These are phyloP conservation scores for Notoglanidium macrostoma DNA, from an alignment of 2,797 vertebrate genomes.

Conservation along the genomic window DNA sequence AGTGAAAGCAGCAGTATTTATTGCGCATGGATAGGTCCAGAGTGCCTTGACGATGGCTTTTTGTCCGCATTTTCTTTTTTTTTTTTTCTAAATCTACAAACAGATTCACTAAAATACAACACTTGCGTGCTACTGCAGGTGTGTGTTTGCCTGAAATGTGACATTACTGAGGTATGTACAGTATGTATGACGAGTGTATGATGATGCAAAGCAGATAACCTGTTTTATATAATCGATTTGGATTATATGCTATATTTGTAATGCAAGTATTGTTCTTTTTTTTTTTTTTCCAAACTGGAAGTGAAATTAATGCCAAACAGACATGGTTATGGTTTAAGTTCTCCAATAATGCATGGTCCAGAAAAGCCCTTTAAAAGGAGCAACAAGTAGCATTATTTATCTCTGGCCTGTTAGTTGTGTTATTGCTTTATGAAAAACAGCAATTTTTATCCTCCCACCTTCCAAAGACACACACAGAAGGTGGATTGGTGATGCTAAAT, in stretches of 20 bases:
- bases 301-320: slow-evolving; percentile 34
- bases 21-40: slow-evolving; percentile 15
- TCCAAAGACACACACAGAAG: too few species aligned
- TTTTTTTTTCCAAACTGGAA: slow-evolving; percentile 42
- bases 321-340: slow-evolving; percentile 1
- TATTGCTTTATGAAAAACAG: neutral
- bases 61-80: neutral
- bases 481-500: neutral
- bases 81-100: slow-evolving; percentile 1
- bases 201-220: neutral
- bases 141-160: slow-evolving; percentile 14
- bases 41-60: slow-evolving; percentile 55
- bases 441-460: neutral
- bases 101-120: slow-evolving; percentile 1
- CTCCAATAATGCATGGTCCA: slow-evolving; percentile 13
- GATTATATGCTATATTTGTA: slow-evolving; percentile 35
- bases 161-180: slow-evolving; percentile 7
- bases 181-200: neutral
- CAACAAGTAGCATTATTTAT: slow-evolving; percentile 42
- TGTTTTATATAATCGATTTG: slow-evolving; percentile 22
- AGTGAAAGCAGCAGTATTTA: slow-evolving; percentile 47
- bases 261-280: slow-evolving; percentile 26
- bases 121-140: neutral
- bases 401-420: neutral
- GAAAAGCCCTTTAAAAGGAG: slow-evolving; percentile 42